Conservation (phyloP, 2,888 invertebrate species). For the Ormyrus nitidulus region DNA sequence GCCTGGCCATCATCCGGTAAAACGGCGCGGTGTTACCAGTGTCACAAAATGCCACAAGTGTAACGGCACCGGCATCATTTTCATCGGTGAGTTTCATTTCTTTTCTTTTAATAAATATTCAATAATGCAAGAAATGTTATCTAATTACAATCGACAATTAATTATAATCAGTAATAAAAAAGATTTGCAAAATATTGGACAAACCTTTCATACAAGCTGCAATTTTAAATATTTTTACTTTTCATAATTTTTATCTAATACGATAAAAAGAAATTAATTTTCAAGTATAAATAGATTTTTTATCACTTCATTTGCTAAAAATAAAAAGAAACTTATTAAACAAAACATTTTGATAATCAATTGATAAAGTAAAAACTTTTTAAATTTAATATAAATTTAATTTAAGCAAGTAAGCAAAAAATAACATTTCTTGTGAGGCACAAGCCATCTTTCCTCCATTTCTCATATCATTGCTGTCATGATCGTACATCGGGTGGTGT, state of each 20-base stretch:
- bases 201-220: not conserved
- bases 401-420: slow-evolving; percentile 14
- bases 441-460: slow-evolving; percentile 64
- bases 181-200: not conserved
- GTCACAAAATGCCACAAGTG: slow-evolving; percentile 93
- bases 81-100: slow-evolving; percentile 78
- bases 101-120: slow-evolving; percentile 28
- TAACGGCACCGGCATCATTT: slow-evolving; percentile 91
- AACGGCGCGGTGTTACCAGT: slow-evolving; percentile 87
- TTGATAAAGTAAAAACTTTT: not conserved
- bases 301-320: too few relatives aligned
- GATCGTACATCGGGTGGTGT: slow-evolving; percentile 74
- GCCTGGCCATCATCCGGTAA: slow-evolving; percentile 84
- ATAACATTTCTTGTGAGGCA: slow-evolving; percentile 60
- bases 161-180: not conserved
- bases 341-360: slow-evolving; percentile 7
- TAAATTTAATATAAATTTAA: not conserved
- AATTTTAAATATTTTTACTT: slow-evolving; percentile 30
- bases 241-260: not conserved
- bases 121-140: slow-evolving; percentile 53
- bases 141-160: too few relatives aligned
- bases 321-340: slow-evolving; percentile 15
- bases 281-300: too few relatives aligned
- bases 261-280: too few relatives aligned
- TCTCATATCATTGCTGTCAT: slow-evolving; percentile 73